Conservation (phyloP, 2,113 vertebrate genomes). For the Apistogramma diplotaenia region DNA sequence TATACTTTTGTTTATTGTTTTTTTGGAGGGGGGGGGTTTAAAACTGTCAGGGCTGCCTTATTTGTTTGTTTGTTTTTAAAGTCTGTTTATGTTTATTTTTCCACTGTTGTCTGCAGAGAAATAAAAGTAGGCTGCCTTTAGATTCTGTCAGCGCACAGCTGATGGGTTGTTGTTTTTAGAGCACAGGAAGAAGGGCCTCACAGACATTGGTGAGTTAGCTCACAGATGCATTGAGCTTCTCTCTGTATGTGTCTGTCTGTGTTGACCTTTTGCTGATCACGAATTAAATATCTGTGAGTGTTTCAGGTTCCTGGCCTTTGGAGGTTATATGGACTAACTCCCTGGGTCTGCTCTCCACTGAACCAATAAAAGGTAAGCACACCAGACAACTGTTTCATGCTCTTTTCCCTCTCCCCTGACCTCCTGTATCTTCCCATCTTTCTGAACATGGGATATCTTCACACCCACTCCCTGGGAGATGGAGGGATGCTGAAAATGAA, state of each 20-base stretch:
- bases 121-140: background rate
- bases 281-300: slow-evolving; percentile 53
- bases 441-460: slow-evolving; percentile 39
- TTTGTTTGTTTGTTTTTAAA: background rate
- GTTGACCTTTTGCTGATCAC: slow-evolving; percentile 70
- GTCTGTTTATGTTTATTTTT: background rate
- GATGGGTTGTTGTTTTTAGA: slow-evolving; percentile 22
- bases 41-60: background rate
- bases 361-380: slow-evolving; percentile 44
- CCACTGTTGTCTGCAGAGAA: background rate
- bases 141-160: background rate
- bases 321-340: slow-evolving; percentile 50
- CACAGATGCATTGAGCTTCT: slow-evolving; percentile 28
- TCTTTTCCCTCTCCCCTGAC: background rate
- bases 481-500: slow-evolving; percentile 57
- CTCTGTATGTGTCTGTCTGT: slow-evolving; percentile 27
- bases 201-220: slow-evolving; percentile 38
- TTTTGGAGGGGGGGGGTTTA: too few relatives aligned
- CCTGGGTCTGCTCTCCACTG: slow-evolving; percentile 22
- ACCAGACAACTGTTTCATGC: background rate
- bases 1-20: background rate
- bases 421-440: slow-evolving; percentile 12
- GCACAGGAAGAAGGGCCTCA: slow-evolving; percentile 11
- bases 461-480: slow-evolving; percentile 29
- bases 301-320: slow-evolving; percentile 50